phyloP scores from a whole-genome alignment of 2,888 invertebrate species.

The Orthonevra nobilis region DNA sequence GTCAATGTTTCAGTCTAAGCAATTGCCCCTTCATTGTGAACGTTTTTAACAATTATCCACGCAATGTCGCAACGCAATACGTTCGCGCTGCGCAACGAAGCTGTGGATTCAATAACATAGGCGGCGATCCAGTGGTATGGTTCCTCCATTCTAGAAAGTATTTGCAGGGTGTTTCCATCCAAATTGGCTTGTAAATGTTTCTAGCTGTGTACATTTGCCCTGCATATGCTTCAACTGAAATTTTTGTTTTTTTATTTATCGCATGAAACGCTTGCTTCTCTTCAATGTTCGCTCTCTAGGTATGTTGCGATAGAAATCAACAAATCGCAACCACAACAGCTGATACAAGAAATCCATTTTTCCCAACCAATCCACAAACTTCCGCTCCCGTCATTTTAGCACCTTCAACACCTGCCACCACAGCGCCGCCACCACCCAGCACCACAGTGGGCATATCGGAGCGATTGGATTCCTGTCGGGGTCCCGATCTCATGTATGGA shows the following conservation, averaged over 20 bases:
- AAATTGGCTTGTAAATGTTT: background rate
- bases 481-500: conserved; percentile 73
- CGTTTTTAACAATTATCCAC: conserved; percentile 73
- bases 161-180: conserved; percentile 41
- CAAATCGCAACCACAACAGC: conserved; percentile 21
- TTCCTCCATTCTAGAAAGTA: background rate
- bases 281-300: conserved; percentile 67
- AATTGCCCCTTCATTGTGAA: conserved; percentile 76
- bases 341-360: conserved; percentile 49
- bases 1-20: conserved; percentile 75
- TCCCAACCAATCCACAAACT: conserved; percentile 37
- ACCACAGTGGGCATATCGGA: conserved; percentile 62
- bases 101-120: conserved; percentile 76
- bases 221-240: conserved; percentile 3
- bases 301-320: conserved; percentile 73
- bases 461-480: conserved; percentile 71
- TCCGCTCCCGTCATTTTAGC: conserved; percentile 24
- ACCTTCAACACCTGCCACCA: conserved; percentile 38
- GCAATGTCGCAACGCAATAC: conserved; percentile 74
- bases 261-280: background rate
- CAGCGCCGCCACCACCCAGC: conserved; percentile 42
- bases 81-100: conserved; percentile 75
- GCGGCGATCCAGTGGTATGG: conserved; percentile 78
- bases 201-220: conserved; percentile 27
- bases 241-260: conserved; percentile 10